Percentiles rank a stretch among this genome's conserved stretches.
These are phyloP conservation scores for Diarsia rubi DNA, from an alignment of 2,888 invertebrate species.

Conservation along the genomic window DNA sequence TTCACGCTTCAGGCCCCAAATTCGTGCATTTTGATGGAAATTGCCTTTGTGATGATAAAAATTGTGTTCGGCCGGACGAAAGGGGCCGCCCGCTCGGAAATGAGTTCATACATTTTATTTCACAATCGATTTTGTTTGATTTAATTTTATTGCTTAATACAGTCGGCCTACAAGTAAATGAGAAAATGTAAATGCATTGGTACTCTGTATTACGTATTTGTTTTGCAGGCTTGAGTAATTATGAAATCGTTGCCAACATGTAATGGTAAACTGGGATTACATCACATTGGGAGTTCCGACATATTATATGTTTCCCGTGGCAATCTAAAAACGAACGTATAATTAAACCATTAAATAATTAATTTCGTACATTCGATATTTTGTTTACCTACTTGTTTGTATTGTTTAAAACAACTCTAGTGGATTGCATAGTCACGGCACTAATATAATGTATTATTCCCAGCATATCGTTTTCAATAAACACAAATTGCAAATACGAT, in stretches of 20 bases:
- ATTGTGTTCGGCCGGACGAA: slow-evolving; percentile 78
- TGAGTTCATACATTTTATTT: slow-evolving; percentile 85
- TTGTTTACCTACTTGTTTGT: slow-evolving; percentile 14
- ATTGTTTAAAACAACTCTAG: slow-evolving; percentile 3
- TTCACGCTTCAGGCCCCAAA: slow-evolving; percentile 77
- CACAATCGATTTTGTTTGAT: slow-evolving; percentile 83
- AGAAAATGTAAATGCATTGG: slow-evolving; percentile 65
- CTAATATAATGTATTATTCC: slow-evolving; percentile 32
- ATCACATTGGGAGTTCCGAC: slow-evolving; percentile 9
- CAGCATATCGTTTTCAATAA: slow-evolving; percentile 20
- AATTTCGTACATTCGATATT: slow-evolving; percentile 35
- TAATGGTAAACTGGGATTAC: slow-evolving; percentile 40
- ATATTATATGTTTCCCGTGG: background rate
- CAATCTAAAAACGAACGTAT: slow-evolving; percentile 17
- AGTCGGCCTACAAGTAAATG: slow-evolving; percentile 68
- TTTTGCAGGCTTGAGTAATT: slow-evolving; percentile 52
- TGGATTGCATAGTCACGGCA: slow-evolving; percentile 5
- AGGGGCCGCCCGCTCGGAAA: slow-evolving; percentile 79
- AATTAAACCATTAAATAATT: slow-evolving; percentile 22
- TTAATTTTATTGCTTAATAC: slow-evolving; percentile 82
- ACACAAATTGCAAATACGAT: slow-evolving; percentile 40
- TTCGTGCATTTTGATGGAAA: slow-evolving; percentile 86
- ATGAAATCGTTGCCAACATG: slow-evolving; percentile 47
- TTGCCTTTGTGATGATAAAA: slow-evolving; percentile 86
- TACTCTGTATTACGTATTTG: slow-evolving; percentile 49